phyloP scores from a whole-genome alignment of 2,888 invertebrate genomes.

The Hyppa rectilinea region DNA sequence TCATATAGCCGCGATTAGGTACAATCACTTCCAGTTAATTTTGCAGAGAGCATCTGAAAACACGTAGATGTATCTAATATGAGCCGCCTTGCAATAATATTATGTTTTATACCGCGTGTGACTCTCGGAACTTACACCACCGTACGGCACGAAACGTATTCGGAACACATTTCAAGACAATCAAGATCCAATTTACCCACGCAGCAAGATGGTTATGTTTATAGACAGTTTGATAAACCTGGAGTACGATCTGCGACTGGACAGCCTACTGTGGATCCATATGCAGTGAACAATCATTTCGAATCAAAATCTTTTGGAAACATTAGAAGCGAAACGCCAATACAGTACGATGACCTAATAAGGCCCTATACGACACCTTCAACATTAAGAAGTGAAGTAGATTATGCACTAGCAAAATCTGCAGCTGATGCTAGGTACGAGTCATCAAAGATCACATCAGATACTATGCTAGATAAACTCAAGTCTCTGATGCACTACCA shows the following conservation, averaged over 20 bases:
- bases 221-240: constrained; percentile 70
- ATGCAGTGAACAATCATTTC: constrained; percentile 28
- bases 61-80: constrained; percentile 76
- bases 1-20: constrained; percentile 81
- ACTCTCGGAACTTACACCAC: constrained; percentile 69
- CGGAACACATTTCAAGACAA: constrained; percentile 70
- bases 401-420: constrained; percentile 68
- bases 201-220: constrained; percentile 69
- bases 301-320: constrained; percentile 47
- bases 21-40: constrained; percentile 78
- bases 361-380: constrained; percentile 45
- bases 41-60: constrained; percentile 63
- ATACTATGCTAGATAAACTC: constrained; percentile 72
- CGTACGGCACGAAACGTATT: constrained; percentile 68
- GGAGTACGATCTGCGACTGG: constrained; percentile 59
- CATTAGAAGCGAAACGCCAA: constrained; percentile 4
- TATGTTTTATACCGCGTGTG: constrained; percentile 74
- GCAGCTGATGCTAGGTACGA: constrained; percentile 71
- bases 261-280: constrained; percentile 31
- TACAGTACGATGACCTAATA: constrained; percentile 28
- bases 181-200: constrained; percentile 70
- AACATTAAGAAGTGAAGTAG: constrained; percentile 55
- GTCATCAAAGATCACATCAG: constrained; percentile 69
- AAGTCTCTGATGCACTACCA: constrained; percentile 74
- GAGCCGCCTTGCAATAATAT: constrained; percentile 71